Base-by-base conservation (phyloP, 2,113 vertebrate species). In the Carassius auratus region DNA sequence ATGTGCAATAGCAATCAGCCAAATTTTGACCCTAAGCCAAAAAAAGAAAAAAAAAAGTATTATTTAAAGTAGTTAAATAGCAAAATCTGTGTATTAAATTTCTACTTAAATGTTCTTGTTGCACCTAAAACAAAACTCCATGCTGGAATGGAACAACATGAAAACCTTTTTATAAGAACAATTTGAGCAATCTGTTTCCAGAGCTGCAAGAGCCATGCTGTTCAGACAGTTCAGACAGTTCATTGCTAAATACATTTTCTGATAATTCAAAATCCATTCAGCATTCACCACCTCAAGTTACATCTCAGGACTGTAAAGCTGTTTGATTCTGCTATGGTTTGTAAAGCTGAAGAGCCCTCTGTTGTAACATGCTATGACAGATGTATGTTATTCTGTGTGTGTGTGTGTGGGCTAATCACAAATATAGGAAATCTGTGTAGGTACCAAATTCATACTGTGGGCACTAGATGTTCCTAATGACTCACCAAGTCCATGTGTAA, bases 401-500 rank as follows among this genome's bases (percentile, higher is more conserved):
- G 26, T 26, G 26, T 30, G 77, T 80, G 77, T 66, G 59, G 78
- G 78, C 78, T 66, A 64, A 64, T 62, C 23, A 1, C 78, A 80
- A 0, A 80, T 14, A 80, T 81, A 23, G 78, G 78, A 81, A 81
- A 81, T 81, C n/a, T 81, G 78, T 81, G 78, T 81, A 81, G 78
- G 59, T 81, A 81, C 21, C 61, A 64, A 62, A 80, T 48, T 80
- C 59, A 66, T 66, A 48, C 78, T 64, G 78, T 48, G 59, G 78
- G 78, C 59, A 66, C 78, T 81, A 81, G 59, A 81, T 81, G 78
- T 64, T 81, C 78, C 78, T 64, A 81, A 66, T 81, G 78, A 81
- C 78, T 81, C 78, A 80, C 36, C 77, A 26, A 64, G 77, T 80
- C 77, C 59, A 81, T 48, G 59, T 81, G 78, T 66, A 64, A 38